Base-by-base conservation (phyloP, 2,113 vertebrate genomes). In the Myrmophylax atrothorax region DNA sequence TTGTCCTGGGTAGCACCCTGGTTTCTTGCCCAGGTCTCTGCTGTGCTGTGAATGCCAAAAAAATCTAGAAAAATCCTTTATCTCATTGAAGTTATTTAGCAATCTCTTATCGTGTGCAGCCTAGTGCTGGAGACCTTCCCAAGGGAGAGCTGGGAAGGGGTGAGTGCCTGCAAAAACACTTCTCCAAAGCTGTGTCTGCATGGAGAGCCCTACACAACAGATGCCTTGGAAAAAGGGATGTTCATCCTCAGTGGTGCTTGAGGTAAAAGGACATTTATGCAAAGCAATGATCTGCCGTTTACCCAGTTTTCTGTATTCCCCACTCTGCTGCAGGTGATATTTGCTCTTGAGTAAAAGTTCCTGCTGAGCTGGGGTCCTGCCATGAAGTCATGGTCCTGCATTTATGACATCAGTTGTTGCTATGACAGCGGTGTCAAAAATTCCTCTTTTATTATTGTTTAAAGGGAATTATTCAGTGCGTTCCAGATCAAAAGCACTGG, bases 381-480 rank as follows among this genome's bases (percentile, higher is more conserved):
- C 60, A 55, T 81, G 85, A 92, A 90, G 90, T 95, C 90, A 50
- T 5, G 29, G 52, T 84, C 90, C 55, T 7, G 24, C 56, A 1
- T 52, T 75, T 37, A 6, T 92, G 96, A 76, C 96, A 90, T 92
- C 94, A 84, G 76, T 15, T 0, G 24, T 90, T 92, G 60, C 85
- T 33, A 81, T 40, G 88, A 86, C 0, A 1, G 37, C 14, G 0
- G 47, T 4, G 31, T 58, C 80, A 76, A 64, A 77, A 92, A 50
- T 26, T 9, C 92, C 60, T 24, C 53, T 90, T 77, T 78, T 12
- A 24, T 84, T 53, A 26, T 46, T 87, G 46, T 87, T 94, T 89
- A 92, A 97, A 96, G 69, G 83, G 94, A 97, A 96, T 97, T 96
- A 95, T 97, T 96, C 93, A 96, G 73, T 2, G 22, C 1, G 0